Percentiles rank a stretch among this genome's conserved stretches.
phyloP scores from a whole-genome alignment of 2,888 invertebrate genomes.

The Proisotoma minuta region DNA sequence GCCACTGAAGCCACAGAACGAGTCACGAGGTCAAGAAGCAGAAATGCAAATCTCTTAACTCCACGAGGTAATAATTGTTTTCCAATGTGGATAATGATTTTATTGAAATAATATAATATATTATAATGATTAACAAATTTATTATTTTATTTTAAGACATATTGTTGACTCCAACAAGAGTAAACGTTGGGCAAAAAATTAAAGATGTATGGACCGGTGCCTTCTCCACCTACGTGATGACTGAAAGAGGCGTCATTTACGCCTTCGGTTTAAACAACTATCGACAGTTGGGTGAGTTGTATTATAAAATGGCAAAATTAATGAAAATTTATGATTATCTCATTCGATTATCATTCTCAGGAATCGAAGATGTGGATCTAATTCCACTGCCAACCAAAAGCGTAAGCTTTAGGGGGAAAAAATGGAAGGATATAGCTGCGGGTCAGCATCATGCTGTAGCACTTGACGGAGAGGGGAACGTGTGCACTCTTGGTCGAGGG shows the following conservation, averaged over 20 bases:
- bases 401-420: conserved; percentile 52
- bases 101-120: too few species aligned
- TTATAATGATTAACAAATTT: too few species aligned
- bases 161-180: conserved; percentile 58
- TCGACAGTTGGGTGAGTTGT: conserved; percentile 75
- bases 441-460: conserved; percentile 90
- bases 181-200: conserved; percentile 57
- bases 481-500: conserved; percentile 75
- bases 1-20: conserved; percentile 68
- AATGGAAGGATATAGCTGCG: conserved; percentile 65
- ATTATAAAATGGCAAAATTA: too few species aligned
- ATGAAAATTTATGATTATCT: too few species aligned
- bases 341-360: too few species aligned
- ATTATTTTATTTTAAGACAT: too few species aligned
- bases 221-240: conserved; percentile 73
- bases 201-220: conserved; percentile 84
- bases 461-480: conserved; percentile 62
- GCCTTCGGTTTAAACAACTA: conserved; percentile 94
- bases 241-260: conserved; percentile 66
- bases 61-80: too few species aligned
- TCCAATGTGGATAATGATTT: too few species aligned
- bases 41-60: too few species aligned
- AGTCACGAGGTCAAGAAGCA: not conserved
- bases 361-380: conserved; percentile 51
- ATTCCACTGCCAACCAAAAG: conserved; percentile 52